Base-by-base conservation (phyloP, 2,113 vertebrate genomes). In the Tachycineta bicolor region DNA sequence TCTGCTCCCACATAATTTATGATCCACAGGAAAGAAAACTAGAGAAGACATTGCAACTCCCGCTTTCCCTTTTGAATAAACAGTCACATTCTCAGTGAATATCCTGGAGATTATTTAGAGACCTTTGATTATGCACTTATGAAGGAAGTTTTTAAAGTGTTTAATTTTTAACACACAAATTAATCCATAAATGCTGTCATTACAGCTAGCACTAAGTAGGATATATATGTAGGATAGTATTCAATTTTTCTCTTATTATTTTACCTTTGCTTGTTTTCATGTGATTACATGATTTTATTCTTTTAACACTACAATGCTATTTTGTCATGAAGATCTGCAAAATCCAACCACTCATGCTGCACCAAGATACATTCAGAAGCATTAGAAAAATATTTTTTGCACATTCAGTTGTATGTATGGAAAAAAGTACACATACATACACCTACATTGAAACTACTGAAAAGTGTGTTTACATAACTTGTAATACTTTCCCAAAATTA, bases 381-480 rank as follows among this genome's bases (percentile, higher is more conserved):
- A 94, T 82, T 60, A 79, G 70, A 89, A 95, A 93, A 96, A 68
- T 85, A 84, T 60, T 95, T 91, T 95, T 91, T 74, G 33, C 39
- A 92, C 52, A 59, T 81, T 89, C 34, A 83, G 11, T 15, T 73
- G 60, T 74, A 81, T 31, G 59, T 77, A 75, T 46, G 84, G 31
- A 47, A 65, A 63, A 62, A 87, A 62, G 31, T 19, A 73, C 1
- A 3, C 74, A 76, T 59, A 91, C 67, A 76, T 79, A 93, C 37
- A 67, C 13, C 74, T 69, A 90, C 65, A 53, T 1, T 62, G 56
- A 62, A 76, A 78, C 19, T 75, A 89, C 39, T 47, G 46, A 49
- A 34, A 87, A 55, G 12, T 29, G 5, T 2, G 10, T 73, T 77
- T 83, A 76, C 5, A 9, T 33, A 41, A 79, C 24, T 69, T 58